These are phyloP conservation scores for Holothuria scabra DNA, from an alignment of 53 echinoderm and acorn worm species.

Conservation along the genomic window DNA sequence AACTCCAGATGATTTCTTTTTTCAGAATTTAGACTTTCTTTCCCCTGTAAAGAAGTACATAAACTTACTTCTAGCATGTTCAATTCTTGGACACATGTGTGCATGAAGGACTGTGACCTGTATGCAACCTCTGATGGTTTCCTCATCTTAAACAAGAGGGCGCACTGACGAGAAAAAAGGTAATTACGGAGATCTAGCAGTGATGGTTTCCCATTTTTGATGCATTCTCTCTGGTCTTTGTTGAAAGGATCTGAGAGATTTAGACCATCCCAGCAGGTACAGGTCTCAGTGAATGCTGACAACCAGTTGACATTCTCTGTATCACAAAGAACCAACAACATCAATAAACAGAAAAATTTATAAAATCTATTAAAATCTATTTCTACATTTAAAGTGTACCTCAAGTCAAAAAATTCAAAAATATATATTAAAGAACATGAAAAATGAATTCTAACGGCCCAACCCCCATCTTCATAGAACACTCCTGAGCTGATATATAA, in stretches of 20 bases:
- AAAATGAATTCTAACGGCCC: too few relatives aligned
- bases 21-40: neutral
- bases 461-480: too few relatives aligned
- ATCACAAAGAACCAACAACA: too few relatives aligned
- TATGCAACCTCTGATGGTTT: slow-evolving; percentile 87
- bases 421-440: too few relatives aligned
- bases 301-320: slow-evolving; percentile 77
- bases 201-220: slow-evolving; percentile 76
- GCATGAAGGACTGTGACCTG: slow-evolving; percentile 82
- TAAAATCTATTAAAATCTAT: neutral
- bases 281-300: slow-evolving; percentile 69
- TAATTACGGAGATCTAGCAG: slow-evolving; percentile 96
- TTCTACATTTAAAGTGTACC: too few relatives aligned
- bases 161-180: slow-evolving; percentile 91
- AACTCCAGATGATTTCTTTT: neutral
- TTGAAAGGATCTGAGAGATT: slow-evolving; percentile 78
- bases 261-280: slow-evolving; percentile 94
- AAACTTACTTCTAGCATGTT: slow-evolving; percentile 78
- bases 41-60: neutral
- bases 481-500: too few relatives aligned
- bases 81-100: slow-evolving; percentile 92
- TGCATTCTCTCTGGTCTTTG: slow-evolving; percentile 60
- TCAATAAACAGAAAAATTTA: slow-evolving; percentile 1
- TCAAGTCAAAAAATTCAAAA: too few relatives aligned
- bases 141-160: slow-evolving; percentile 74